phyloP scores from a whole-genome alignment of 2,888 invertebrate species.

The Ernsta delagoae region DNA sequence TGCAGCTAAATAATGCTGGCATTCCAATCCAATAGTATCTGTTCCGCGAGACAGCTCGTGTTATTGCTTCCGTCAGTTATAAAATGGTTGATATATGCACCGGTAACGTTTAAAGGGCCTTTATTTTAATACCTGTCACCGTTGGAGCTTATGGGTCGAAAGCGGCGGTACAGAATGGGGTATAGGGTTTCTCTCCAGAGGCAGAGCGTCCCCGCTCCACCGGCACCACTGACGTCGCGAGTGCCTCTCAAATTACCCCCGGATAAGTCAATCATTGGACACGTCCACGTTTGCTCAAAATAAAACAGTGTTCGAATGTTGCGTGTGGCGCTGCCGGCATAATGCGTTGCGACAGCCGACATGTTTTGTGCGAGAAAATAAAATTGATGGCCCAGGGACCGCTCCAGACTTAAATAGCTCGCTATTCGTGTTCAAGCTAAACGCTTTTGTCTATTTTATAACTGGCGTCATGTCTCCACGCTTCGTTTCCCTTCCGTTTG shows the following conservation, averaged over 20 bases:
- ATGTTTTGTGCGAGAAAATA: constrained; percentile 84
- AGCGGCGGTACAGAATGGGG: constrained; percentile 37
- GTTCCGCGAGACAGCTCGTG: constrained; percentile 15
- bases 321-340: constrained; percentile 78
- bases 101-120: constrained; percentile 47
- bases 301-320: constrained; percentile 79
- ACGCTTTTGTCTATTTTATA: constrained; percentile 82
- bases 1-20: neutral
- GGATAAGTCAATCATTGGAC: constrained; percentile 85
- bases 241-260: constrained; percentile 83
- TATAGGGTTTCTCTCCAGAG: constrained; percentile 66
- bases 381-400: constrained; percentile 79
- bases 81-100: constrained; percentile 42
- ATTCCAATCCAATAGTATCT: constrained; percentile 2
- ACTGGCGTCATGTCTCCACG: constrained; percentile 67
- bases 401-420: constrained; percentile 80
- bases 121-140: constrained; percentile 71
- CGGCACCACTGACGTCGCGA: constrained; percentile 50
- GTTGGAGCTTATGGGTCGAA: constrained; percentile 39
- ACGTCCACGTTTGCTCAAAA: constrained; percentile 75
- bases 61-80: constrained; percentile 42
- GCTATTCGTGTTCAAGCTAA: constrained; percentile 76
- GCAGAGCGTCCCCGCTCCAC: constrained; percentile 47
- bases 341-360: constrained; percentile 83
- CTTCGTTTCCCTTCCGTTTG: constrained; percentile 51